These are phyloP conservation scores for Hippocampus zosterae DNA, from an alignment of 2,113 vertebrate species.

Conservation along the genomic window DNA sequence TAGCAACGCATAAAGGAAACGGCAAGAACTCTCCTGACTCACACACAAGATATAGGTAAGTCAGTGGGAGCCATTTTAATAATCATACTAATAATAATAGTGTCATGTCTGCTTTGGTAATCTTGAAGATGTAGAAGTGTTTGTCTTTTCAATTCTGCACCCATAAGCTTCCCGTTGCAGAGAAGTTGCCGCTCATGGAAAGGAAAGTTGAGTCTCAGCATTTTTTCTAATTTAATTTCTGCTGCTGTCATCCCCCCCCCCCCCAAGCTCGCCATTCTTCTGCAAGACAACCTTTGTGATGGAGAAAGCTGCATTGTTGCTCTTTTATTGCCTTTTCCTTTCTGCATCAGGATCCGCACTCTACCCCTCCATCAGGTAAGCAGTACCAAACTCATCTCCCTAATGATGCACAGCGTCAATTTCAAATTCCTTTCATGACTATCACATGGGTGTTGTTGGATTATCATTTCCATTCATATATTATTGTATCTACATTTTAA, in stretches of 20 bases:
- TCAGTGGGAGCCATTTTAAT: not conserved
- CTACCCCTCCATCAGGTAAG: constrained; percentile 82
- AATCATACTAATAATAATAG: not conserved
- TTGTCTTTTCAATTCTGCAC: constrained; percentile 7
- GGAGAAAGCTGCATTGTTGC: constrained; percentile 76
- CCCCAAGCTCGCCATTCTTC: constrained; percentile 35
- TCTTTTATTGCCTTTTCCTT: constrained; percentile 78
- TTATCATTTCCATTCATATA: not conserved
- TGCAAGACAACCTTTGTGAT: constrained; percentile 68
- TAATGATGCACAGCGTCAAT: not conserved
- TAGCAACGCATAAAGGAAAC: constrained; percentile 20
- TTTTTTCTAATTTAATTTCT: constrained; percentile 55
- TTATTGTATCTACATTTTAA: not conserved
- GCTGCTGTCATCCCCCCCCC: constrained; percentile 46
- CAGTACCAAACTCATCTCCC: not conserved
- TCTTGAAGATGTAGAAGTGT: not conserved
- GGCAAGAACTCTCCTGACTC: constrained; percentile 17
- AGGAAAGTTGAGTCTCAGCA: constrained; percentile 50
- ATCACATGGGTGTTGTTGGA: too few species aligned
- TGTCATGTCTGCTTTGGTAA: not conserved
- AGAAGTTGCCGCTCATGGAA: constrained; percentile 22
- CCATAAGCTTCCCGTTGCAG: constrained; percentile 29
- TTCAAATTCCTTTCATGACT: not conserved
- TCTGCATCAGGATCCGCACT: constrained; percentile 73
- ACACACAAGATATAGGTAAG: constrained; percentile 31